A percentile compares a stretch with the other conserved stretches of the same genome.
Evolutionary conservation across 30 jellyfish, hydroid and myxozoan species (phyloP).

Genomic region (Aurelia coerulea): DNA sequence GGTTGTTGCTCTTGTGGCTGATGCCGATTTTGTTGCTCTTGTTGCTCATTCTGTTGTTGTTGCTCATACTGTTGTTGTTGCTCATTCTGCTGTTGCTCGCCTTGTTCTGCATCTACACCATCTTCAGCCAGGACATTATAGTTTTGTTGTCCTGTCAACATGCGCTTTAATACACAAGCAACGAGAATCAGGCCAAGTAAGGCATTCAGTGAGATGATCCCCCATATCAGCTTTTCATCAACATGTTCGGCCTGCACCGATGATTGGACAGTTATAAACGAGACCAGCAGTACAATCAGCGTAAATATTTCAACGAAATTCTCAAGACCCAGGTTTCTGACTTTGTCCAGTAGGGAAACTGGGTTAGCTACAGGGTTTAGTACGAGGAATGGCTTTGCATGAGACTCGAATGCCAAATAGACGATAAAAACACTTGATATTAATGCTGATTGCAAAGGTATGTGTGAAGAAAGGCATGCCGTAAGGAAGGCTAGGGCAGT

Average conservation of each 20-base stretch:
- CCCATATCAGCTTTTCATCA: constrained; percentile 25
- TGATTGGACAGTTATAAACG: constrained; percentile 44
- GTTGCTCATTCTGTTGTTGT: too few species aligned
- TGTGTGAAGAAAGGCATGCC: constrained; percentile 30
- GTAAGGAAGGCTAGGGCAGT: constrained; percentile 35
- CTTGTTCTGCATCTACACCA: neutral
- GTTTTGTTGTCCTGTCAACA: constrained; percentile 1
- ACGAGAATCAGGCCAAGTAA: constrained; percentile 11
- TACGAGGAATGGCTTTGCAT: constrained; percentile 47
- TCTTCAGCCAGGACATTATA: neutral
- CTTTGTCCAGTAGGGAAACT: neutral
- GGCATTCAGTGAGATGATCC: constrained; percentile 10
- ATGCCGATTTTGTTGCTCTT: too few species aligned
- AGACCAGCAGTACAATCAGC: constrained; percentile 30
- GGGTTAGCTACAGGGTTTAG: neutral
- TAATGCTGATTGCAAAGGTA: constrained; percentile 11
- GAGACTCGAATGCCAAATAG: constrained; percentile 52
- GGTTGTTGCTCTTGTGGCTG: too few species aligned
- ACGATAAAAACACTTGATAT: constrained; percentile 37
- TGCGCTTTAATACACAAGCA: constrained; percentile 11
- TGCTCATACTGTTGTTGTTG: neutral
- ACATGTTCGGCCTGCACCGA: constrained; percentile 17
- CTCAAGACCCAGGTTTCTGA: constrained; percentile 44
- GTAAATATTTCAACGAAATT: constrained; percentile 41
- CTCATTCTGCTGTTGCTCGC: neutral